These are phyloP conservation scores for Synergus itoensis DNA, from an alignment of 2,888 invertebrate genomes.

Conservation along the genomic window DNA sequence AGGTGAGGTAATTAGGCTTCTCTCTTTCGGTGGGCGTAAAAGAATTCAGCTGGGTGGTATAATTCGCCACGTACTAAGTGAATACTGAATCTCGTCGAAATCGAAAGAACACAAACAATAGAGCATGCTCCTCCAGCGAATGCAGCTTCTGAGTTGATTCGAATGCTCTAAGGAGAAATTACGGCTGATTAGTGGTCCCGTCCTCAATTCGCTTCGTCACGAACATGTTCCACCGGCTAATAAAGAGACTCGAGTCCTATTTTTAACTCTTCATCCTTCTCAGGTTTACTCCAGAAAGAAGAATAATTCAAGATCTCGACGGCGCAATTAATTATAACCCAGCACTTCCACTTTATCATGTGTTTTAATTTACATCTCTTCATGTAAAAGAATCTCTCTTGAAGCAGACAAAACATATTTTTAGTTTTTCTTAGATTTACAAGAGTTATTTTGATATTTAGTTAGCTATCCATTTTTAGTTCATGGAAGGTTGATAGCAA, in stretches of 20 bases:
- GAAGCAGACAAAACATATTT: too few relatives aligned
- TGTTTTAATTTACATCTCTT: not conserved
- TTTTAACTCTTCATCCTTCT: conserved; percentile 48
- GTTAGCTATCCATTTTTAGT: too few relatives aligned
- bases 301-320: conserved; percentile 9
- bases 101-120: conserved; percentile 44
- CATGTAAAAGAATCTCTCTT: not conserved
- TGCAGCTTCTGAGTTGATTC: conserved; percentile 43
- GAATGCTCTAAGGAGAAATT: conserved; percentile 46
- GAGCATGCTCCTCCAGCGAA: conserved; percentile 39
- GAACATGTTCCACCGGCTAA: conserved; percentile 49
- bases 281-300: conserved; percentile 49
- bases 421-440: too few relatives aligned
- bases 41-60: not conserved
- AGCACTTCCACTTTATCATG: not conserved
- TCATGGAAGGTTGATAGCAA: too few relatives aligned
- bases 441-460: too few relatives aligned
- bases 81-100: not conserved
- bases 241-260: conserved; percentile 50
- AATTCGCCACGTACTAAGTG: not conserved
- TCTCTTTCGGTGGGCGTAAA: conserved; percentile 1
- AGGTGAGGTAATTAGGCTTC: not conserved
- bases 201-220: conserved; percentile 47
- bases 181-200: conserved; percentile 51
- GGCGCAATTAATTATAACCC: not conserved